phyloP scores from a whole-genome alignment of 2,888 invertebrate species.

The Meta bourneti region DNA sequence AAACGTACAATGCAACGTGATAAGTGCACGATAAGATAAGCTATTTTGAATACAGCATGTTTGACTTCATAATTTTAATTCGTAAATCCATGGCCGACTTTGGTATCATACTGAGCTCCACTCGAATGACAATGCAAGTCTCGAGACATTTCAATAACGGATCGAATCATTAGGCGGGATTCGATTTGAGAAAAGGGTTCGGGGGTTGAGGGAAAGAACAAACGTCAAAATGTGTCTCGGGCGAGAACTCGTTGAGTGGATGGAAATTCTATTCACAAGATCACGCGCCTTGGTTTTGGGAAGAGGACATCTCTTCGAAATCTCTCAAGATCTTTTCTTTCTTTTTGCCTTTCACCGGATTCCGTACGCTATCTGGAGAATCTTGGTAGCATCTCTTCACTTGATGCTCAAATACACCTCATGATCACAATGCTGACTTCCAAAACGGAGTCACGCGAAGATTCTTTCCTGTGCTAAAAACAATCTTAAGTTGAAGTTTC shows the following conservation, averaged over 20 bases:
- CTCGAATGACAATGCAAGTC: slow-evolving; percentile 15
- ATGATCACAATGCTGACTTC: not conserved
- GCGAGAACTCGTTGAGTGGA: not conserved
- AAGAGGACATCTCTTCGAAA: not conserved
- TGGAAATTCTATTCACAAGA: slow-evolving; percentile 18
- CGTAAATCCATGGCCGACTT: not conserved
- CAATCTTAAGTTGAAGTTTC: too few species aligned
- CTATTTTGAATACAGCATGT: too few species aligned
- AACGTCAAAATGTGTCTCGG: slow-evolving; percentile 34
- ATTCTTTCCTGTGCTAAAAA: too few species aligned
- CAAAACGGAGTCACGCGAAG: not conserved
- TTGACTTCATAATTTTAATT: not conserved
- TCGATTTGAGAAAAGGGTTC: slow-evolving; percentile 4
- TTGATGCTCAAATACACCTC: not conserved
- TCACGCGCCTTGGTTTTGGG: slow-evolving; percentile 8
- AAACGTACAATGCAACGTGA: too few species aligned
- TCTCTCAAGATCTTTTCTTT: not conserved
- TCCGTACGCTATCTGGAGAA: not conserved
- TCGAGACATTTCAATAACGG: slow-evolving; percentile 4
- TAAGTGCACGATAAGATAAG: too few species aligned
- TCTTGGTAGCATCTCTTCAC: not conserved
- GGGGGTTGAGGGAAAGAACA: slow-evolving; percentile 26
- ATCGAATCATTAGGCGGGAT: slow-evolving; percentile 1
- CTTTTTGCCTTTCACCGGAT: not conserved
- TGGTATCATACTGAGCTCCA: not conserved